Evolutionary conservation across 2,888 invertebrate species (phyloP), one percentile per base, ranked within the genome.

Genomic region (Campoplex capitator): DNA sequence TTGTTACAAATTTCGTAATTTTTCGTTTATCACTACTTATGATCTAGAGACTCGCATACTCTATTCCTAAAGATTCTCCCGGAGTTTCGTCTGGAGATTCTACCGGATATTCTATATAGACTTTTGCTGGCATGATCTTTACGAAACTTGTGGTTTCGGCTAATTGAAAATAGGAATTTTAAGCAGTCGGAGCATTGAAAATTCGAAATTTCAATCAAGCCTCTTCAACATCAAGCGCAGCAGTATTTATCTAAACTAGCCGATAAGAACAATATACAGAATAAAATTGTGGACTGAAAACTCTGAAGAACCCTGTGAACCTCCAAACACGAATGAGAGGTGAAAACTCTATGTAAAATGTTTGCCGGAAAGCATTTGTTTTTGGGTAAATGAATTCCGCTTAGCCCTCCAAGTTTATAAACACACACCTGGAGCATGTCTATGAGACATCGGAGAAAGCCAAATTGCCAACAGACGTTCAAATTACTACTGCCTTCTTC

Each of bases 401-500:
- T 62, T 32, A 32, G 11, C 16, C 32, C 32, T 32, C 7, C 1
- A 32, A 62, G 62, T 32, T 62, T 16, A 16, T 16, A 62, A 62
- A 62, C 32, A 16, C 32, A 7, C 16, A 62, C 16, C 62, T 32
- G 7, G 16, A 62, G 62, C 16, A 7, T 58, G 23, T 18, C 28
- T 28, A 23, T 6, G 32, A 62, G 32, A 32, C 1, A 62, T 62
- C 16, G 16, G 16, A 16, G 32, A 62, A 13, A 16, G 6, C 62
- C 62, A 7, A 32, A 62, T 32, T 32, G 62, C 32, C 62, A 62
- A 32, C 23, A 68, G n/a, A 6, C 42, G 42, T 68, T 8, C 68
- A 23, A 42, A 68, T 68, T 42, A 68, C 68, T 13, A 32, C 32
- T 58, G 23, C 58, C 58, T 62, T 32, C 62, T 62, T 58, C 58